These are phyloP conservation scores for Plebejus melissa DNA, from an alignment of 2,888 invertebrate genomes.

Conservation along the genomic window DNA sequence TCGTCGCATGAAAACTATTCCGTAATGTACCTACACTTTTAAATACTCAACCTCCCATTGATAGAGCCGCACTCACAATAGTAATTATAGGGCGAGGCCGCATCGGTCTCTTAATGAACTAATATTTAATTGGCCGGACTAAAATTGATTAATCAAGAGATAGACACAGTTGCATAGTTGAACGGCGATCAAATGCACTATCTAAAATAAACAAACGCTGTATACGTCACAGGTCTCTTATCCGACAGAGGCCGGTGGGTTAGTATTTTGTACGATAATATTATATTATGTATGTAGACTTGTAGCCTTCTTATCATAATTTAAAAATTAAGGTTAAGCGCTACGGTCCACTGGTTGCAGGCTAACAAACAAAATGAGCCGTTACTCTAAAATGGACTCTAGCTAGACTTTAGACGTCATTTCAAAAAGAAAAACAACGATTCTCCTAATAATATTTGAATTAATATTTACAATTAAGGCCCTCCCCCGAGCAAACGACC, in stretches of 20 bases:
- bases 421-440: no score
- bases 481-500: no score
- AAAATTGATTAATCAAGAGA: constrained; percentile 20
- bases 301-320: not conserved
- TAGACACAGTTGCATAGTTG: constrained; percentile 21
- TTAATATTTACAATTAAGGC: no score
- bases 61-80: not conserved
- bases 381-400: not conserved
- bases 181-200: constrained; percentile 21
- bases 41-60: not conserved
- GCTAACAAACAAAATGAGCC: not conserved
- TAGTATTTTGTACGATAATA: not conserved
- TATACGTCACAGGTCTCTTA: not conserved
- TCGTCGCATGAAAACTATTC: no score
- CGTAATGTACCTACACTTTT: no score
- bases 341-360: not conserved
- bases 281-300: not conserved
- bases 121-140: constrained; percentile 17
- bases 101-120: constrained; percentile 22
- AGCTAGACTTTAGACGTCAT: not conserved
- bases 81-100: constrained; percentile 16
- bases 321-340: constrained; percentile 9
- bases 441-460: no score
- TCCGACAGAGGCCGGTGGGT: not conserved
- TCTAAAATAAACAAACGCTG: constrained; percentile 23